Evolutionary conservation across 1,140 invertebrate species (phyloP), one percentile per base, ranked within the genome.

Genomic region (Sesamia nonagrioides): DNA sequence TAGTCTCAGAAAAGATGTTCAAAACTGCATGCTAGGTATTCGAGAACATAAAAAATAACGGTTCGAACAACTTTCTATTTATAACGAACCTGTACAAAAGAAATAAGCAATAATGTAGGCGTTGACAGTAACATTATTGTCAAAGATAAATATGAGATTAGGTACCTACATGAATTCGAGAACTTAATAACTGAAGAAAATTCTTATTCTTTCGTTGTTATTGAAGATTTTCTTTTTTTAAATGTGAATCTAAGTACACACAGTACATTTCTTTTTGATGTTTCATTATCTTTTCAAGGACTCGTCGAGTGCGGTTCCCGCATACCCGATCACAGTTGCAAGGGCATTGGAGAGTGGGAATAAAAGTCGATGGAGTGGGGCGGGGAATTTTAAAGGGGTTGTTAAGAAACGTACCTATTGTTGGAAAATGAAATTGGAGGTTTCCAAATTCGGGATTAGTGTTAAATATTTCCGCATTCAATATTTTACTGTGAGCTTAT

Each of bases 121-220:
- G 35, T 37, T 37, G 17, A 66, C 33, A 58, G 56, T 18, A 35
- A 69, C 18, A 69, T 69, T 33, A 6, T 50, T 69, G 21, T 52
- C 27, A 52, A 18, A 35, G 42, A 54, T 21, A 69, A 52, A 52
- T 40, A 52, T 18, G 15, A 45, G 48, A 66, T 37, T 13, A 15
- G 68, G 35, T 69, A n/a, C n/a, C n/a, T 54, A 54, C 11, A 13
- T 50, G 60, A 40, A 61, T 45, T 52, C 35, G 66, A 52, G 33
- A 54, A 71, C 21, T 18, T 69, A 35, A 69, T 13, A n/a, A n/a
- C n/a, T n/a, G n/a, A n/a, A n/a, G n/a, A n/a, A n/a, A n/a, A n/a
- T n/a, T n/a, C n/a, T n/a, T n/a, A n/a, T n/a, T n/a, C n/a, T n/a
- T n/a, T n/a, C n/a, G n/a, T n/a, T 17, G n/a, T 0, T 6, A 17